Conservation (phyloP, 2,797 vertebrate genomes). For the Xenentodon cancila region DNA sequence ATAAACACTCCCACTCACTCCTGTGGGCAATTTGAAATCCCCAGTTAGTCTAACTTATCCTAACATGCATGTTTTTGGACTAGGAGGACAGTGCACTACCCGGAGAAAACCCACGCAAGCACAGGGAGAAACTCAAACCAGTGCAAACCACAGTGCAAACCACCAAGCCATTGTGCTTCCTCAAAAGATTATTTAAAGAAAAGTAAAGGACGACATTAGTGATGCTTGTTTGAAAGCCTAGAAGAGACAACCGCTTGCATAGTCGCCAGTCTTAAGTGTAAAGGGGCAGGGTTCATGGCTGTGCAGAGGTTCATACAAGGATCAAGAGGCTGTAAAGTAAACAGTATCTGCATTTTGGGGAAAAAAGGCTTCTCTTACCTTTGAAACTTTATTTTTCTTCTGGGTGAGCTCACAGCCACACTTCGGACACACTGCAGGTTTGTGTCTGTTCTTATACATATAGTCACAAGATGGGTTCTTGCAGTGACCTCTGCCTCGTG, state of each 20-base stretch:
- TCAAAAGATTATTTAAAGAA: not conserved
- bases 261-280: too few relatives aligned
- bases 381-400: conserved; percentile 74
- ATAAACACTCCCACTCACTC: too few relatives aligned
- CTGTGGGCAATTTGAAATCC: too few relatives aligned
- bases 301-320: too few relatives aligned
- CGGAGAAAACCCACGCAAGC: not conserved
- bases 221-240: too few relatives aligned
- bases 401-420: conserved; percentile 92
- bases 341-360: not conserved
- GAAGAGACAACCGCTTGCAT: too few relatives aligned
- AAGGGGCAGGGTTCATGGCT: too few relatives aligned
- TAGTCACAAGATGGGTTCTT: conserved; percentile 94
- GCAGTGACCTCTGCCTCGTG: conserved; percentile 93
- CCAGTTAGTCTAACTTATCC: too few relatives aligned
- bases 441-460: conserved; percentile 97
- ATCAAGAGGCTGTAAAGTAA: conserved; percentile 10
- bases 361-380: conserved; percentile 38
- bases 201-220: too few relatives aligned
- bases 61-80: too few relatives aligned
- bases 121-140: not conserved
- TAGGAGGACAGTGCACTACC: too few relatives aligned
- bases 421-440: conserved; percentile 91
- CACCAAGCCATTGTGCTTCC: not conserved
- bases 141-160: not conserved